These are phyloP conservation scores for Biston betularia DNA, from an alignment of 2,888 invertebrate genomes.

Conservation along the genomic window DNA sequence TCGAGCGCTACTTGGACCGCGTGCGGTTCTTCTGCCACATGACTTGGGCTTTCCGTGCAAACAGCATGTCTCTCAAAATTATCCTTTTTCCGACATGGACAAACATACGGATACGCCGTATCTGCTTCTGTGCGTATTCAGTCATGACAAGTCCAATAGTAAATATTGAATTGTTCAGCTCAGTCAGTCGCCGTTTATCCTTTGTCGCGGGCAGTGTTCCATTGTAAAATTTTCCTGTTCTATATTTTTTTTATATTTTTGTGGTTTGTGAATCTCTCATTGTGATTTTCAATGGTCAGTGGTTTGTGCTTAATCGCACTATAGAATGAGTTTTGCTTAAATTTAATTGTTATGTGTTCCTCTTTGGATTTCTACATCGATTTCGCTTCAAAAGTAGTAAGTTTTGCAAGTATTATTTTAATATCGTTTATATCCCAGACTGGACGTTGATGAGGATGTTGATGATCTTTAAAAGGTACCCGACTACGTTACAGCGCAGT, in stretches of 20 bases:
- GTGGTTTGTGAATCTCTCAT: not conserved
- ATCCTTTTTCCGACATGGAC: conserved; percentile 43
- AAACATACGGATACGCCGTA: conserved; percentile 41
- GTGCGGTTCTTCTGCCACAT: conserved; percentile 12
- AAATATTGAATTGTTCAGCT: not conserved
- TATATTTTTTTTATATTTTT: not conserved
- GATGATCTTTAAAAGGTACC: too few relatives aligned
- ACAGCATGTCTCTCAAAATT: conserved; percentile 54
- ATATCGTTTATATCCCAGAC: not conserved
- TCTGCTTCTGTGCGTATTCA: conserved; percentile 26
- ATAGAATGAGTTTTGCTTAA: conserved; percentile 2
- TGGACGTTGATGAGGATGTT: too few relatives aligned
- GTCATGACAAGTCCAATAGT: conserved; percentile 5
- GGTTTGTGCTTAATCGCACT: not conserved
- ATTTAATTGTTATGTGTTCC: conserved; percentile 17
- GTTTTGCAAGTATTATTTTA: not conserved
- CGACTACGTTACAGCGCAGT: too few relatives aligned
- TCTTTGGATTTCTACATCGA: conserved; percentile 26
- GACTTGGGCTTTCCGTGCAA: conserved; percentile 48
- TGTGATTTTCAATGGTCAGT: conserved; percentile 3
- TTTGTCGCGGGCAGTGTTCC: not conserved
- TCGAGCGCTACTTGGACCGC: conserved; percentile 1
- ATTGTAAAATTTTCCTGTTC: conserved; percentile 4
- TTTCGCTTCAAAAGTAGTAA: conserved; percentile 19
- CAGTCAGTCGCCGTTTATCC: conserved; percentile 8